Conservation (phyloP, 2,888 invertebrate genomes). For the Rhagophthalmus giganteus region DNA sequence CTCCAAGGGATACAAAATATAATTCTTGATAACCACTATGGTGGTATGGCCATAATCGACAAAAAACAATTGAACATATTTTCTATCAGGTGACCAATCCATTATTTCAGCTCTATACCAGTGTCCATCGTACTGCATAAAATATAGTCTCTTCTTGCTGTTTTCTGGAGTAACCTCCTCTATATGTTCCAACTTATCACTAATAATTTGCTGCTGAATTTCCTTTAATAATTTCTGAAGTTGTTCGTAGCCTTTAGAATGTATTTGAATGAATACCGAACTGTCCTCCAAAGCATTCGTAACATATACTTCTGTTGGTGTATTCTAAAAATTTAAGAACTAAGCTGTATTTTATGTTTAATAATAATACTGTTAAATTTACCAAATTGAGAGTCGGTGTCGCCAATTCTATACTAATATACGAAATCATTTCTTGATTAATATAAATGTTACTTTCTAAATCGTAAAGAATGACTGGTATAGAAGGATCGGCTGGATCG, state of each 20-base stretch:
- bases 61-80: conserved; percentile 57
- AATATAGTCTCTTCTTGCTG: conserved; percentile 54
- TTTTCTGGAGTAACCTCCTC: conserved; percentile 41
- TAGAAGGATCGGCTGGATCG: conserved; percentile 32
- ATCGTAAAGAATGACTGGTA: conserved; percentile 49
- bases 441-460: conserved; percentile 37
- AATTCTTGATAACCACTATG: conserved; percentile 47
- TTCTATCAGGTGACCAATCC: conserved; percentile 50
- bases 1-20: conserved; percentile 57
- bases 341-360: neutral
- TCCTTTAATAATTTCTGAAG: conserved; percentile 45
- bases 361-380: conserved; percentile 12
- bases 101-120: conserved; percentile 59
- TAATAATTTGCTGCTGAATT: conserved; percentile 37
- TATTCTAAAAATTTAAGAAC: conserved; percentile 36
- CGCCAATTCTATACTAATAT: conserved; percentile 47
- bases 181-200: conserved; percentile 30
- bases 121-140: conserved; percentile 52
- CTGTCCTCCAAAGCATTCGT: conserved; percentile 54
- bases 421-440: conserved; percentile 45
- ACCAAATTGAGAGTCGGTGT: conserved; percentile 42
- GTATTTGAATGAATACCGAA: conserved; percentile 54
- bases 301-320: conserved; percentile 50
- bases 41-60: conserved; percentile 61
- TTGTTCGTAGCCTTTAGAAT: conserved; percentile 46